Base-by-base conservation (phyloP, 2,888 invertebrate genomes). In the Spilarctia lutea region DNA sequence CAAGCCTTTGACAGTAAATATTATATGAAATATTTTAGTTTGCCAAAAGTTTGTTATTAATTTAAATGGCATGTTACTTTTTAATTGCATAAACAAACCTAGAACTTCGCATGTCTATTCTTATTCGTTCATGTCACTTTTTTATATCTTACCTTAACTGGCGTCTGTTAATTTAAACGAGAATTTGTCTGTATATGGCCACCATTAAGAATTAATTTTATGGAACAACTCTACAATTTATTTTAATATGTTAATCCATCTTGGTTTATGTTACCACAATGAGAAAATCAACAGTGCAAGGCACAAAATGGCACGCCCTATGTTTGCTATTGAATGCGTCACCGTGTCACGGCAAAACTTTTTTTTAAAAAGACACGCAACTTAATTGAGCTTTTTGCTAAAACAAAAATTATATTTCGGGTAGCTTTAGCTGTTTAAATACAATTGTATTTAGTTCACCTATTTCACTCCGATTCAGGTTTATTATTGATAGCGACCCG, bases 221-320 rank as follows among this genome's bases (percentile, higher is more conserved):
- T 18, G 63, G 16, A 60, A 27, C 56, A 60, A 60, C 13, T 27
- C 27, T 27, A 27, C 1, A 27, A 16, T 60, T 18, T 30, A 30
- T 18, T 30, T 30, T 16, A 63, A 30, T 30, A 63, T 30, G 63
- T 33, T 68, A 33, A 68, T 48, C 24, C 30, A 30, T 20, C 48
- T 48, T n/a, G 2, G 6, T 68, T 68, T 63, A 18, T 63, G 6
- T 20, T 2, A 33, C 24, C 35, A 16, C n/a, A 39, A 65, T 72
- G n/a, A 68, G 65, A 56, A 45, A 33, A 20, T n/a, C 45, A 27
- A 35, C 30, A 60, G 83, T 78, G 70, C 60, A 75, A 48, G 81
- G 79, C 71, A 80, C 84, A 65, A 79, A 65, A 70, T 79, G 85
- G 81, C 83, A 87, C 87, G 67, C 83, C 85, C 82, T 80, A 66